Percentiles rank a stretch among this genome's conserved stretches.
These are phyloP conservation scores for Theretra japonica DNA, from an alignment of 2,888 invertebrate genomes.

Conservation along the genomic window DNA sequence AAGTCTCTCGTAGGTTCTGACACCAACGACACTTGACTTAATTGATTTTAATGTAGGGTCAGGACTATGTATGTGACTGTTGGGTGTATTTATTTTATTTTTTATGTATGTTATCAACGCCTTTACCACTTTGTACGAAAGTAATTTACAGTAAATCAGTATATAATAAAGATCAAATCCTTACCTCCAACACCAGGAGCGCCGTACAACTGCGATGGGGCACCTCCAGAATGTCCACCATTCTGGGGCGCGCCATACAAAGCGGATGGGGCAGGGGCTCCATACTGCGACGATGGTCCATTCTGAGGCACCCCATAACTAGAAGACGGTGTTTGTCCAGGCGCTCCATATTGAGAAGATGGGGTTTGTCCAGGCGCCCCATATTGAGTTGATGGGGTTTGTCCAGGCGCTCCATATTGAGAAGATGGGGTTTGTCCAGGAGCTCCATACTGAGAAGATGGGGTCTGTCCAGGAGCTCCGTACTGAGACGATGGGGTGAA, in stretches of 20 bases:
- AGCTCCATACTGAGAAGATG: constrained; percentile 48
- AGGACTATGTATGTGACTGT: no score
- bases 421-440: constrained; percentile 48
- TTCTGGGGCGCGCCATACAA: constrained; percentile 41
- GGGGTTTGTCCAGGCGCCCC: constrained; percentile 36
- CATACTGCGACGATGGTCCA: constrained; percentile 35
- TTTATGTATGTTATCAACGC: no score
- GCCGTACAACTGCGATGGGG: constrained; percentile 60
- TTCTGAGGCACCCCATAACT: constrained; percentile 44
- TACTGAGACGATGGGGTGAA: constrained; percentile 48
- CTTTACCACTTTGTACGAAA: no score
- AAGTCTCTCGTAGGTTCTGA: no score
- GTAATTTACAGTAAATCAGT: no score
- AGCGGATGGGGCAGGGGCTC: constrained; percentile 42
- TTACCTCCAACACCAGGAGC: constrained; percentile 49
- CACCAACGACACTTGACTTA: no score
- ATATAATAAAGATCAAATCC: neutral
- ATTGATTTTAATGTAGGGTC: no score
- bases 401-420: constrained; percentile 36
- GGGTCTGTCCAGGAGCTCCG: constrained; percentile 36
- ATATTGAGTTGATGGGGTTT: constrained; percentile 34
- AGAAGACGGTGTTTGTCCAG: constrained; percentile 38
- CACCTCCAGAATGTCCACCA: constrained; percentile 5
- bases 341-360: constrained; percentile 29
- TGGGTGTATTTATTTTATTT: no score